phyloP scores from a whole-genome alignment of 1,140 invertebrate genomes.

The Lysiphlebus fabarum region DNA sequence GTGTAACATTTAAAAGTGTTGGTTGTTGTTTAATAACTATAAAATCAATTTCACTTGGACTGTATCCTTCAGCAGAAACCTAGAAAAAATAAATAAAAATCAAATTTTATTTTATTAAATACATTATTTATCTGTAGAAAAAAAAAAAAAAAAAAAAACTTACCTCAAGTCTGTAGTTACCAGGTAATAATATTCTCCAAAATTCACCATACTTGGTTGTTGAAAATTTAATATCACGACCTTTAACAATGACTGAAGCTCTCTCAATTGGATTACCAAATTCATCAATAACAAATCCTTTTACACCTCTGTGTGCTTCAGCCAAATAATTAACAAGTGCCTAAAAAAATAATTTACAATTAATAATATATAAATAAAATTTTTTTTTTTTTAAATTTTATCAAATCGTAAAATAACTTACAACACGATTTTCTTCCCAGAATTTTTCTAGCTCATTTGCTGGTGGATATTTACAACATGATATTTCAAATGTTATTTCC shows the following conservation, averaged over 20 bases:
- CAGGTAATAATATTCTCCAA: constrained; percentile 83
- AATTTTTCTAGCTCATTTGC: constrained; percentile 81
- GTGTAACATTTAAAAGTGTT: constrained; percentile 78
- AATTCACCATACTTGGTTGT: constrained; percentile 91
- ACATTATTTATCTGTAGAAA: too few species aligned
- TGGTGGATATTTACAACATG: constrained; percentile 93
- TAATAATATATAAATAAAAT: too few species aligned
- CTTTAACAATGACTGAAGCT: constrained; percentile 79
- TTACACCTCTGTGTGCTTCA: constrained; percentile 81
- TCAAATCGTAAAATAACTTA: constrained; percentile 45
- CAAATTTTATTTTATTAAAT: too few species aligned
- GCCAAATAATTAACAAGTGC: constrained; percentile 82
- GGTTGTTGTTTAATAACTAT: constrained; percentile 82
- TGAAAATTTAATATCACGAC: constrained; percentile 81
- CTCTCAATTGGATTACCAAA: constrained; percentile 78
- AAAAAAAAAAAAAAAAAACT: constrained; percentile 15
- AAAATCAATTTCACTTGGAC: constrained; percentile 79
- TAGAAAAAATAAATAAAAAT: constrained; percentile 43
- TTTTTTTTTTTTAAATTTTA: neutral
- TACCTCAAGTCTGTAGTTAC: constrained; percentile 80
- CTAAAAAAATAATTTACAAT: constrained; percentile 42
- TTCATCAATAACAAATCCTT: constrained; percentile 81
- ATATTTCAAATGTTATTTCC: constrained; percentile 96
- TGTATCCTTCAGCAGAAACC: constrained; percentile 81
- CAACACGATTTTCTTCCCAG: constrained; percentile 93